Conservation (phyloP, 2,113 vertebrate genomes). For the Motacilla alba region DNA sequence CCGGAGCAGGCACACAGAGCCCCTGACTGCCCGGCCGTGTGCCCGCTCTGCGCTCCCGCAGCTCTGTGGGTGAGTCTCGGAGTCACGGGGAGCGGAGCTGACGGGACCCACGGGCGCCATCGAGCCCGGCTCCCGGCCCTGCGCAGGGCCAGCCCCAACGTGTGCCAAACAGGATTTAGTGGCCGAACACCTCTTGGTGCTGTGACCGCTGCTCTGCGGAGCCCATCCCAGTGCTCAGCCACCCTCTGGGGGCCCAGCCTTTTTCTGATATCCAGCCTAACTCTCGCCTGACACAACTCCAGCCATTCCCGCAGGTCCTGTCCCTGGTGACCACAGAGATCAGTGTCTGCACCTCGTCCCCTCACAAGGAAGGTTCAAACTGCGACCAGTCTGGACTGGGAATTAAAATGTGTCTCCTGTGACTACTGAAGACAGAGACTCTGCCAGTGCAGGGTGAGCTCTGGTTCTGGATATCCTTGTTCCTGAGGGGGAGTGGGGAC, state of each 20-base stretch:
- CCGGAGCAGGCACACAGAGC: not conserved
- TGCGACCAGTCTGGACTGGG: rapidly evolving
- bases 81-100: not conserved
- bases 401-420: not conserved
- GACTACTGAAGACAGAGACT: not conserved
- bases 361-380: not conserved
- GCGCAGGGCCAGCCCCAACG: not conserved
- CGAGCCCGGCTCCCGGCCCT: not conserved
- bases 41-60: not conserved
- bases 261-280: not conserved
- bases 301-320: not conserved
- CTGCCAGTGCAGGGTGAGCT: not conserved
- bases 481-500: rapidly evolving
- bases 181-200: not conserved
- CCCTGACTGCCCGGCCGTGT: too few relatives aligned
- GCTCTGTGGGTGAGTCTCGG: not conserved
- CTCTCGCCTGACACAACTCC: not conserved
- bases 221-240: too few relatives aligned
- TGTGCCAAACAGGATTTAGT: not conserved
- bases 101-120: not conserved
- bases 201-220: not conserved
- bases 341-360: not conserved
- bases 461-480: not conserved
- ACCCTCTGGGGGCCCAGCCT: not conserved
- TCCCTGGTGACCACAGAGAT: not conserved